phyloP scores from a whole-genome alignment of 2,113 vertebrate genomes.

The Laticauda laticaudata region DNA sequence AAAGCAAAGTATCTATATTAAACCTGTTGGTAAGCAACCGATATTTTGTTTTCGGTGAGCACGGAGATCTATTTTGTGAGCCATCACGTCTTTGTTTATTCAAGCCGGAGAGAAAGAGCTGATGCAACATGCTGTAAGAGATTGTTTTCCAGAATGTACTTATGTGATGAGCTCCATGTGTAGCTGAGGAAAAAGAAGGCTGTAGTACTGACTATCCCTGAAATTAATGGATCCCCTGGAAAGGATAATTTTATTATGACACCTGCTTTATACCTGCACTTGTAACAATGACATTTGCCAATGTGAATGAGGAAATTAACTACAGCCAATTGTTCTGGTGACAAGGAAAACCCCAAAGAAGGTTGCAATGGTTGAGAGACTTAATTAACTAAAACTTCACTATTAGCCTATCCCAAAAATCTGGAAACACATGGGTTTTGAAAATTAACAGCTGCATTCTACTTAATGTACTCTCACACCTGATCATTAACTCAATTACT shows the following conservation, averaged over 20 bases:
- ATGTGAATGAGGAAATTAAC: conserved; percentile 25
- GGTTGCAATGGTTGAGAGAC: conserved; percentile 49
- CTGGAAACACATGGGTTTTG: conserved; percentile 38
- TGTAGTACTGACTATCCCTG: conserved; percentile 53
- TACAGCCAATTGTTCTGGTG: conserved; percentile 36
- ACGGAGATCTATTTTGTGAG: conserved; percentile 3
- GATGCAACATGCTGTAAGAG: conserved; percentile 66
- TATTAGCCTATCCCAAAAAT: conserved; percentile 51
- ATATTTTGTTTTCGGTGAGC: neutral
- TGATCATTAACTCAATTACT: conserved; percentile 65
- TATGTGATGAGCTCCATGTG: neutral
- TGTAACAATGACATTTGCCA: conserved; percentile 34
- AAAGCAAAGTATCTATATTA: conserved; percentile 24
- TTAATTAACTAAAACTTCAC: conserved; percentile 59
- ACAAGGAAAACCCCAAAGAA: conserved; percentile 41
- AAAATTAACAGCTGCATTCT: conserved; percentile 59
- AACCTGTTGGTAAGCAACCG: conserved; percentile 11
- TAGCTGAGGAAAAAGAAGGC: conserved; percentile 39
- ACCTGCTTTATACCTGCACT: conserved; percentile 39
- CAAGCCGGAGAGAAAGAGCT: conserved; percentile 43
- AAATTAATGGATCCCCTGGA: conserved; percentile 44
- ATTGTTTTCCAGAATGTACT: conserved; percentile 43
- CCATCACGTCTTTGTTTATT: conserved; percentile 60
- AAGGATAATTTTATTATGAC: conserved; percentile 45
- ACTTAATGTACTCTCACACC: conserved; percentile 55